Evolutionary conservation across 2,797 vertebrate genomes (phyloP).

Genomic region (Liparis tanakae): DNA sequence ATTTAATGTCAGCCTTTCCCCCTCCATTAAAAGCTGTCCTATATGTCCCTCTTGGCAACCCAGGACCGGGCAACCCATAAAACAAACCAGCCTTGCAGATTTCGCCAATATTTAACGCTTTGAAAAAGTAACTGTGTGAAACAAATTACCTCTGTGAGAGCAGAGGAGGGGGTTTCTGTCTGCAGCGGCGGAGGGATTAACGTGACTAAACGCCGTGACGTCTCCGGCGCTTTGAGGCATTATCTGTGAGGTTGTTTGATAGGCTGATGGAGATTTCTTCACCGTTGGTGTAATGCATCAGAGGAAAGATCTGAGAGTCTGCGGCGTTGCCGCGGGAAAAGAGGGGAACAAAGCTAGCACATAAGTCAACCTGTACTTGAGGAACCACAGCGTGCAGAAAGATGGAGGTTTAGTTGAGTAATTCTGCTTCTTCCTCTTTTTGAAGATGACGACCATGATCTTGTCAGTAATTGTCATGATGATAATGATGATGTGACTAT

Average conservation of each 20-base stretch:
- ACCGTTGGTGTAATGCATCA: constrained; percentile 46
- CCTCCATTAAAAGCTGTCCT: constrained; percentile 79
- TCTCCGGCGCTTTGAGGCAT: constrained; percentile 69
- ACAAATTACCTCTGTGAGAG: constrained; percentile 75
- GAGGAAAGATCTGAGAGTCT: constrained; percentile 24
- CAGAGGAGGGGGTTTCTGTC: constrained; percentile 51
- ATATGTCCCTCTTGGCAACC: constrained; percentile 75
- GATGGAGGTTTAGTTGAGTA: constrained; percentile 18
- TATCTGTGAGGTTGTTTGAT: constrained; percentile 74
- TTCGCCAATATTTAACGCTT: constrained; percentile 74
- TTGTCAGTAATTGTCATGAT: constrained; percentile 28
- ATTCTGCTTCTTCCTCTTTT: constrained; percentile 41
- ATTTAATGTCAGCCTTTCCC: constrained; percentile 79
- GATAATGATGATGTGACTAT: constrained; percentile 15
- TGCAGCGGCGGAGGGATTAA: constrained; percentile 70
- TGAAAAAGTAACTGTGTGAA: constrained; percentile 77
- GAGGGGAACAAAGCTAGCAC: neutral
- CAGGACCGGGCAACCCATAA: constrained; percentile 74
- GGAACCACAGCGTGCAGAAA: constrained; percentile 31
- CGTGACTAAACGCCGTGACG: constrained; percentile 66
- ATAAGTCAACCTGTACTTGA: constrained; percentile 46
- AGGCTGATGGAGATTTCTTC: constrained; percentile 68
- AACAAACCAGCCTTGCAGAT: constrained; percentile 71
- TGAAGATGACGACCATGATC: constrained; percentile 23
- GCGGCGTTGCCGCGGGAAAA: neutral